These are phyloP conservation scores for Trichopoda pennipes DNA, from an alignment of 2,888 invertebrate genomes.

Conservation along the genomic window DNA sequence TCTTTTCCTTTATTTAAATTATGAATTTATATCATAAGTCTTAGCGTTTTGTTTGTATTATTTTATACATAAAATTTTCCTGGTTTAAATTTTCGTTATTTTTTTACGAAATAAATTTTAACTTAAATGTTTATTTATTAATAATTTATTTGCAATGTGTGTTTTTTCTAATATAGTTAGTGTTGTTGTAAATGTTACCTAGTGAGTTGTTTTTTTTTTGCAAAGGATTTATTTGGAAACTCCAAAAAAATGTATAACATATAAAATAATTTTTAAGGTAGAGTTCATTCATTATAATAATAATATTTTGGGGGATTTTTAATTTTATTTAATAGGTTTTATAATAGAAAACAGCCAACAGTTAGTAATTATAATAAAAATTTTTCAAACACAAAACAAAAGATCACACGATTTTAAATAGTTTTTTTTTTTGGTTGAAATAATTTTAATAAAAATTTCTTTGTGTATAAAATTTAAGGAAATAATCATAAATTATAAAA, in stretches of 20 bases:
- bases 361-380: slow-evolving; percentile 31
- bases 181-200: background rate
- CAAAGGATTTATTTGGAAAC: background rate
- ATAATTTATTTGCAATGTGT: background rate
- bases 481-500: no score
- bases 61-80: slow-evolving; percentile 38
- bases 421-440: background rate
- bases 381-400: background rate
- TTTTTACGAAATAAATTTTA: slow-evolving; percentile 34
- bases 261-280: background rate
- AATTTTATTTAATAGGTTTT: slow-evolving; percentile 42
- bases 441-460: background rate
- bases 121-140: background rate
- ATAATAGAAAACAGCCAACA: slow-evolving; percentile 61
- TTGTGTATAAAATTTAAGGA: no score
- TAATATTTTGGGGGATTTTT: slow-evolving; percentile 50
- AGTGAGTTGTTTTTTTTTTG: background rate
- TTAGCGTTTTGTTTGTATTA: slow-evolving; percentile 37
- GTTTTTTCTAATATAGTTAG: background rate
- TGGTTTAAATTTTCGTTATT: slow-evolving; percentile 66
- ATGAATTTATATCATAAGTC: slow-evolving; percentile 37
- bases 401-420: background rate
- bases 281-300: background rate
- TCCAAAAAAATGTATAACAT: background rate
- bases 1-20: background rate